These are phyloP conservation scores for Pedicia rivosa DNA, from an alignment of 2,888 invertebrate species.

Conservation along the genomic window DNA sequence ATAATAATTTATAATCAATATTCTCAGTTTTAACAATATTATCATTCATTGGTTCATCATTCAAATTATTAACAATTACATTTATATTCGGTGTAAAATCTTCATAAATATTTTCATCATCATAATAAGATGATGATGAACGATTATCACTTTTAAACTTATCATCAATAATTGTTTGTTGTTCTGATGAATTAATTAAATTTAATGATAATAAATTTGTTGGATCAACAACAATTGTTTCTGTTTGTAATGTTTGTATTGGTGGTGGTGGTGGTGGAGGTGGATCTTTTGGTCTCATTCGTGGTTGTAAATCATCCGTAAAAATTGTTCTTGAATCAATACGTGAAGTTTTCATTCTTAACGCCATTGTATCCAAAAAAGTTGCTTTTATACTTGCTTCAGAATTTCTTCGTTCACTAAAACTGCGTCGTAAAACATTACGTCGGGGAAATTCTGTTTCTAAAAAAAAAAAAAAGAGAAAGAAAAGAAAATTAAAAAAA, in stretches of 20 bases:
- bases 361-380: conserved; percentile 72
- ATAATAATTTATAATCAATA: background rate
- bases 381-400: conserved; percentile 31
- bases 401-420: conserved; percentile 29
- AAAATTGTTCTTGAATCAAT: conserved; percentile 47
- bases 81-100: conserved; percentile 2
- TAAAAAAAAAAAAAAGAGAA: background rate
- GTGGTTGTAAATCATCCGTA: conserved; percentile 16
- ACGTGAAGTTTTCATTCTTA: conserved; percentile 46
- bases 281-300: conserved; percentile 30
- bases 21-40: background rate
- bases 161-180: too few species aligned
- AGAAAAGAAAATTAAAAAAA: background rate
- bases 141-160: too few species aligned
- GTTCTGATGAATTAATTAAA: background rate
- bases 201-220: background rate
- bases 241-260: background rate
- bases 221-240: background rate
- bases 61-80: conserved; percentile 5
- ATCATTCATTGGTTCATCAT: conserved; percentile 28
- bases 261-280: conserved; percentile 31
- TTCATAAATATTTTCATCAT: conserved; percentile 4
- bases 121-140: background rate
- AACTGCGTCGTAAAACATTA: conserved; percentile 20
- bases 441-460: conserved; percentile 1